Evolutionary conservation across 2,888 invertebrate species (phyloP), one percentile per base, ranked within the genome.

Genomic region (Sarcophaga caerulescens): DNA sequence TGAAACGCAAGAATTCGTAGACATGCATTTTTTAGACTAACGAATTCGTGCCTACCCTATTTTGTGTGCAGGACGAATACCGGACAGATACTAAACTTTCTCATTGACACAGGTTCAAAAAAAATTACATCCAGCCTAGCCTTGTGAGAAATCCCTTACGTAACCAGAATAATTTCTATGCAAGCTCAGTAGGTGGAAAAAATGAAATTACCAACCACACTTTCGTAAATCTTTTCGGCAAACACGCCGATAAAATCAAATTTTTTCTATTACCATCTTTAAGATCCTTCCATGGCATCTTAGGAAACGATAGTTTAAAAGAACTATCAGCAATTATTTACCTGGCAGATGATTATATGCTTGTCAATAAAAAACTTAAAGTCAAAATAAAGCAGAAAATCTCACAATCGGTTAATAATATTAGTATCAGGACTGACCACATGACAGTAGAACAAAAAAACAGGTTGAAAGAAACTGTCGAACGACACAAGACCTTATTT

Each of bases 21-120:
- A 71, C 25, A 71, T 79, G n/a, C 62, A 78, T 77, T 78, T 78
- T 78, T 78, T 78, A 78, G 70, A 14, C 69, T 63, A 78, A 63
- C 47, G 1, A 14, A 78, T 60, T 69, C 69, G 69, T 66, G 60
- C 17, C 21, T 76, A 66, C 59, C 66, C 3, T 76, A 76, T 59
- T 76, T 76, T n/a, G 52, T 57, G 19, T 52, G 52, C 25, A 75
- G 47, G 57, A 69, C 78, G 62, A 78, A 25, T 62, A 45, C 62
- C 14, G 79, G 75, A 19, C 23, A 52, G 1, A 65, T 57, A n/a
- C n/a, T 65, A 17, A 75, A 57, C 25, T 65, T 75, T 45, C 25
- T 75, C 3, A 63, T 75, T 14, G 52, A 74, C 21, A 74, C 63
- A 11, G 75, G 65, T 4, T 75, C 75, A 1, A 75, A 65, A 75